phyloP scores from a whole-genome alignment of 2,113 vertebrate genomes.

The Anhinga rufa region DNA sequence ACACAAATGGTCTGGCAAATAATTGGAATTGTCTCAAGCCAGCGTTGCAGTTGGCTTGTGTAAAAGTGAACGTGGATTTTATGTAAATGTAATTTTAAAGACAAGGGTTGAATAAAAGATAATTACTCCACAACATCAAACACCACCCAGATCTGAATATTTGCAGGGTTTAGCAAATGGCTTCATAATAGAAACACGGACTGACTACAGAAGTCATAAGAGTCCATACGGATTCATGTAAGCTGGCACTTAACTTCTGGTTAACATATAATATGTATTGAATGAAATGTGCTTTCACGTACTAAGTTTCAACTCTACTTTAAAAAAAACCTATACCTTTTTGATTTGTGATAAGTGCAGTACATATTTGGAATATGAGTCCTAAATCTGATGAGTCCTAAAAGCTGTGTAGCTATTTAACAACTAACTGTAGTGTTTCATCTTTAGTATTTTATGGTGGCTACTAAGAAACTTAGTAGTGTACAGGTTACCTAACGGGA shows the following conservation, averaged over 20 bases:
- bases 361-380: background rate
- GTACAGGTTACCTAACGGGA: background rate
- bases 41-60: background rate
- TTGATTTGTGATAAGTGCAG: background rate
- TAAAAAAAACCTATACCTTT: background rate
- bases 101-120: background rate
- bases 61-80: background rate
- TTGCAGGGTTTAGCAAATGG: background rate
- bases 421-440: background rate
- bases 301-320: background rate
- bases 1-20: background rate
- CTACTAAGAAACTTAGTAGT: background rate
- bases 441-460: background rate
- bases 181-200: background rate
- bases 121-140: background rate
- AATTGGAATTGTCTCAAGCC: constrained; percentile 27
- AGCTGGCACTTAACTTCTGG: background rate
- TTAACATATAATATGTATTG: background rate
- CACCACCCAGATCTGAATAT: background rate
- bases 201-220: background rate
- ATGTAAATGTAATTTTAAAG: constrained; percentile 5
- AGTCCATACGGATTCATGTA: background rate
- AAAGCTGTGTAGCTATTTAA: background rate
- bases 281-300: background rate
- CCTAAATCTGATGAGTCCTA: background rate